Evolutionary conservation across 2,888 invertebrate species (phyloP).

Genomic region (Andrena flavipes): DNA sequence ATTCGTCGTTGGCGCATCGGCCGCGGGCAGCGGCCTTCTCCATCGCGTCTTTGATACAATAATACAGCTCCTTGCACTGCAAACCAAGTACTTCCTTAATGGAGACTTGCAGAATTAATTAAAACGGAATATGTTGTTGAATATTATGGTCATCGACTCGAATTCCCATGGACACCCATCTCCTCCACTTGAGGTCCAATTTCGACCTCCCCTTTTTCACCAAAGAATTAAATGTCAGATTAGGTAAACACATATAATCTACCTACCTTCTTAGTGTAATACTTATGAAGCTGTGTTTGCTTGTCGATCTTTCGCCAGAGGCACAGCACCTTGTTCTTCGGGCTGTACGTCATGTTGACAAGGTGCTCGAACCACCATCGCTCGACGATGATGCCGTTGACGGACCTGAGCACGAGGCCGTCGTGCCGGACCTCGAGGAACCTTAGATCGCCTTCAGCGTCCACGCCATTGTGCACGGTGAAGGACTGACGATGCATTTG

Average conservation of each 20-base stretch:
- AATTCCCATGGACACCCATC: too few species aligned
- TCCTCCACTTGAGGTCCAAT: background rate
- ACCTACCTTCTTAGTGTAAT: conserved; percentile 98
- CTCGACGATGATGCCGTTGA: conserved; percentile 94
- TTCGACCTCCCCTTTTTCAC: background rate
- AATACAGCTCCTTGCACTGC: conserved; percentile 99
- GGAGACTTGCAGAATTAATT: too few species aligned
- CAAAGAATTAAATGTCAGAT: background rate
- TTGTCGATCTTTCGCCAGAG: conserved; percentile 98
- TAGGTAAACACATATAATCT: too few species aligned
- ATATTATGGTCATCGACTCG: too few species aligned
- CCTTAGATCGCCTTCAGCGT: conserved; percentile 94
- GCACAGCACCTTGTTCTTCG: conserved; percentile 98
- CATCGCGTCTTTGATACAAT: conserved; percentile 99
- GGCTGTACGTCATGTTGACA: conserved; percentile 99
- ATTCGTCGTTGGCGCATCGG: conserved; percentile 91
- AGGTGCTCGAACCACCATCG: conserved; percentile 99
- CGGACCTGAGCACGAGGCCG: conserved; percentile 93
- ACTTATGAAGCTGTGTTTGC: conserved; percentile 98
- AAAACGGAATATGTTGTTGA: too few species aligned
- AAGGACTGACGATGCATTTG: conserved; percentile 98
- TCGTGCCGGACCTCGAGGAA: conserved; percentile 99
- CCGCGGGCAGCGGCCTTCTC: conserved; percentile 91
- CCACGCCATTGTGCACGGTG: conserved; percentile 98
- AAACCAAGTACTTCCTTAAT: conserved; percentile 1